Conservation (phyloP, 2,113 vertebrate species). For the Atherinomorus stipes region DNA sequence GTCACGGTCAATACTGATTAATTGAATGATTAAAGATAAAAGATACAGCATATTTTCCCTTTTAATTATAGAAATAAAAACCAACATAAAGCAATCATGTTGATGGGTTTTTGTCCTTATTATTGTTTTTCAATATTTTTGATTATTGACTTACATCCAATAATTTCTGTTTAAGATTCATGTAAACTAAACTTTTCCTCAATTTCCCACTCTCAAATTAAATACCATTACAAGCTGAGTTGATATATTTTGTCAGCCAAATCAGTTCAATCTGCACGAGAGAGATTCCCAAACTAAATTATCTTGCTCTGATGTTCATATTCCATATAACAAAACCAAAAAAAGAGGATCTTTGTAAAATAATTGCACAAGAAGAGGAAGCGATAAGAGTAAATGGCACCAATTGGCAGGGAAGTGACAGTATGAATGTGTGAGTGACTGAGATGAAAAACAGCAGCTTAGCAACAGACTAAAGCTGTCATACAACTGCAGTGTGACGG, state of each 20-base stretch:
- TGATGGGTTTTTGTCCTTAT: background rate
- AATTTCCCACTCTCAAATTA: background rate
- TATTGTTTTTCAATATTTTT: slow-evolving; percentile 2
- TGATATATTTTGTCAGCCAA: background rate
- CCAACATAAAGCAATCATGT: background rate
- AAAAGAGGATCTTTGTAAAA: slow-evolving; percentile 51
- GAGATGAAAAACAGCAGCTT: slow-evolving; percentile 64
- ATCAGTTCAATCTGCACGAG: slow-evolving; percentile 28
- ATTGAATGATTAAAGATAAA: background rate
- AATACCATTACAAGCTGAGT: no score
- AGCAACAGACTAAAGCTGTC: slow-evolving; percentile 72
- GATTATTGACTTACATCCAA: background rate
- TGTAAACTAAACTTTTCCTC: background rate
- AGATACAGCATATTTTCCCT: background rate
- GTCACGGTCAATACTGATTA: background rate
- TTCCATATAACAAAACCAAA: slow-evolving; percentile 36
- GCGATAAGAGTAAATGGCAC: slow-evolving; percentile 45
- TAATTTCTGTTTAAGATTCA: background rate
- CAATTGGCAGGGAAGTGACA: slow-evolving; percentile 45
- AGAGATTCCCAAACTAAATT: slow-evolving; percentile 60
- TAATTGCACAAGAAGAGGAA: slow-evolving; percentile 61
- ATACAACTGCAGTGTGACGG: slow-evolving; percentile 60
- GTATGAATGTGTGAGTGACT: slow-evolving; percentile 54
- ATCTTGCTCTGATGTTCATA: slow-evolving; percentile 27
- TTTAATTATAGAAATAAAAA: background rate